Base-by-base conservation (phyloP, 2,888 invertebrate genomes). In the Phanerotoma sp. region DNA sequence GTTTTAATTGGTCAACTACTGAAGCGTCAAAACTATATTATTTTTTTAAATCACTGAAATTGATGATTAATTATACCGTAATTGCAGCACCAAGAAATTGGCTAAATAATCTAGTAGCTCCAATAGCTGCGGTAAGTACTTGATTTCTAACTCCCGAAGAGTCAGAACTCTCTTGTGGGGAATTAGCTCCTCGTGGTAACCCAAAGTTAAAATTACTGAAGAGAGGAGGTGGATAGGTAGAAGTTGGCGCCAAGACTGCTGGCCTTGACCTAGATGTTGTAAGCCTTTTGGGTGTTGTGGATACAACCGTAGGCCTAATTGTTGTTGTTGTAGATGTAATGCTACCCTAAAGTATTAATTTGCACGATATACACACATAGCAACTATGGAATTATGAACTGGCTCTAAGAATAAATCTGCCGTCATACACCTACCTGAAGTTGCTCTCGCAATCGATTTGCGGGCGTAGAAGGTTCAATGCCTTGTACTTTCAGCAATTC, bases 71-170 rank as follows among this genome's bases (percentile, higher is more conserved):
- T n/a, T 28, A 45, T 68, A 89, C 90, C 84, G 88, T 87, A 69
- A 90, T 83, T 51, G 89, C 89, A 68, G 86, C 85, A 66, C 89
- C 88, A 67, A 90, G 81, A 77, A 90, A 89, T 75, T 86, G 85
- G 57, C 89, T 87, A 73, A 90, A 88, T 2, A 88, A 87, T 74
- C 86, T 83, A 22, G 89, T 89, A 58, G 88, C 88, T 67, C 88
- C 88, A 63, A 89, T 85, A 55, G 89, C 89, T 15, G 88, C 87
- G 51, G 84, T 86, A 46, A 89, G 82, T 54, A 88, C 81, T 73
- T 81, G 80, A 58, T 77, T 79, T 55, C 80, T 72, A 33, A 79
- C 73, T 46, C 75, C 66, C 38, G 78, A 63, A 33, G 77, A 68
- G 56, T 79, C 79, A 25, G 75, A 6, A 35, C 22, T 40, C 1